Evolutionary conservation across 2,113 vertebrate species (phyloP).

Genomic region (Channa maculata): DNA sequence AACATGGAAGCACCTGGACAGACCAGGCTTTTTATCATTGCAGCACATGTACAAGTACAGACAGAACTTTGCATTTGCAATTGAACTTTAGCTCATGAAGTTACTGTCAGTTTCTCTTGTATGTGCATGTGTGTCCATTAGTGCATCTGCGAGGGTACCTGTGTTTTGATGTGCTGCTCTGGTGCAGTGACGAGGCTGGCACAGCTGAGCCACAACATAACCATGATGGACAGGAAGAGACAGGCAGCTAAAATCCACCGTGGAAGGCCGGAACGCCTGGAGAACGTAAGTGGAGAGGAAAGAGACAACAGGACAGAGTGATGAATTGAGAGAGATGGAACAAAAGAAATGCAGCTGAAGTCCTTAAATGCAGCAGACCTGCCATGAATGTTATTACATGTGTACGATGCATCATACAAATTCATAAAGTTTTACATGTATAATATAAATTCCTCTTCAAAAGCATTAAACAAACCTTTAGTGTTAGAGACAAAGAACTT

Average conservation of each 20-base stretch:
- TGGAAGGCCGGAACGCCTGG: constrained; percentile 94
- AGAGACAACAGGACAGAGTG: neutral
- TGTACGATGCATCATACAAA: too few relatives aligned
- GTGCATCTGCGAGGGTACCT: constrained; percentile 79
- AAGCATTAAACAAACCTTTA: neutral
- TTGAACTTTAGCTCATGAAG: neutral
- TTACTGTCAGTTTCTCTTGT: neutral
- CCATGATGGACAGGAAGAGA: constrained; percentile 95
- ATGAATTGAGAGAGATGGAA: neutral
- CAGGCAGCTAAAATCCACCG: constrained; percentile 96
- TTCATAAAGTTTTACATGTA: too few relatives aligned
- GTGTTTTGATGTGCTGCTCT: constrained; percentile 92
- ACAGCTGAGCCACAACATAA: constrained; percentile 98
- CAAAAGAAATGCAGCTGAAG: too few relatives aligned
- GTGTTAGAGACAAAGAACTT: neutral
- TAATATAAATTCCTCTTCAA: too few relatives aligned
- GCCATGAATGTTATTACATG: too few relatives aligned
- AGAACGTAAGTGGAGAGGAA: neutral
- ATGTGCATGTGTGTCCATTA: neutral
- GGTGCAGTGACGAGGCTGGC: constrained; percentile 94
- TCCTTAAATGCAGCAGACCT: too few relatives aligned
- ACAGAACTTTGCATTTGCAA: neutral
- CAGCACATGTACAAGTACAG: neutral
- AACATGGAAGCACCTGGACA: neutral
- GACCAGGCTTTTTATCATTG: neutral